Base-by-base conservation (phyloP, 2,113 vertebrate species). In the Euleptes europaea region DNA sequence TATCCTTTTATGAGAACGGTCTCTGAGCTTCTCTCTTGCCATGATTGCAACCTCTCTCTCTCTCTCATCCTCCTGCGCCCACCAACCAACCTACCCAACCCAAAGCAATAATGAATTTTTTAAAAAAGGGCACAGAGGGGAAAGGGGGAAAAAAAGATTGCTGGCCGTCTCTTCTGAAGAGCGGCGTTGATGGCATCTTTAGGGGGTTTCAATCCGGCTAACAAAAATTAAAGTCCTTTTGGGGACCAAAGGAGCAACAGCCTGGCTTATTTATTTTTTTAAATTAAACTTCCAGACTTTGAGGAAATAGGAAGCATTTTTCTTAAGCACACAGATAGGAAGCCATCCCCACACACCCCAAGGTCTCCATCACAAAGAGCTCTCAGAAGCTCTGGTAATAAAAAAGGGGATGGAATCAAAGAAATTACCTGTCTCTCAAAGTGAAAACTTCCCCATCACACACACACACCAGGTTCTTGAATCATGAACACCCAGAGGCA, bases 141-240 rank as follows among this genome's bases (percentile, higher is more conserved):
- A 26, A 35, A 42, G 38, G 4, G 13, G 33, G 5, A 33, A 57
- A 42, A 57, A 63, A 63, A 63, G 60, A 63, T 63, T 9, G 57
- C 57, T 13, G 1, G 71, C 82, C 38, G 33, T 35, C 82, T 77
- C 9, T 19, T 69, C 44, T 69, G 63, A 31, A 44, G 72, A 0
- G 0, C 35, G 13, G 19, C 23, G 26, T 82, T 28, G 49, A 78
- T 17, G 40, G 60, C 40, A 66, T 66, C 78, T 66, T 79, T 66
- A 80, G 60, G 26, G 9, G 26, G 23, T 28, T 63, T 63, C 60
- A 63, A 63, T 63, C 60, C 60, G 28, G 60, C 60, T 47, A 78
- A 85, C 66, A 72, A 78, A 85, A 89, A 89, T 88, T 75, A 70
- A 93, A 94, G 51, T 49, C 71, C 91, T 77, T 71, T 76, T 72